Conservation (phyloP, 2,888 invertebrate genomes). For the Notodonta dromedarius region DNA sequence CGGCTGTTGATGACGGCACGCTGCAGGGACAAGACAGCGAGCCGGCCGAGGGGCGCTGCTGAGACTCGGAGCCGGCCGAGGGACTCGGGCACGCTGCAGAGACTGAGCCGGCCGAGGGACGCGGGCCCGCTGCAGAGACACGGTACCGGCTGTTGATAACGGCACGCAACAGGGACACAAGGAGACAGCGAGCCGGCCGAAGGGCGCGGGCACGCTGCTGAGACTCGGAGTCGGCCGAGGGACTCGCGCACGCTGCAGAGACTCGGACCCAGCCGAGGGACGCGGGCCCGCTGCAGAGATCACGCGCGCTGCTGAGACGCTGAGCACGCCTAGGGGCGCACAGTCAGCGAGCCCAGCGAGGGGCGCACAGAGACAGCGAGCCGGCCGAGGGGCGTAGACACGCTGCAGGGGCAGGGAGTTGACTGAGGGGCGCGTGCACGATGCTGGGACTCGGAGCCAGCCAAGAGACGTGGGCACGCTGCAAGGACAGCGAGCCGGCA, state of each 20-base stretch:
- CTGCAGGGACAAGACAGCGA: not conserved
- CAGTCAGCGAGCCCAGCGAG: not conserved
- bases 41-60: not conserved
- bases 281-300: not conserved
- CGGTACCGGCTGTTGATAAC: not conserved
- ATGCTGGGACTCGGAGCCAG: not conserved
- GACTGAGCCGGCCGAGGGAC: not conserved
- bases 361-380: not conserved
- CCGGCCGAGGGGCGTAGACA: not conserved
- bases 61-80: not conserved
- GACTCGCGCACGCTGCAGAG: constrained; percentile 3
- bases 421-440: not conserved
- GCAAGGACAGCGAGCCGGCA: not conserved
- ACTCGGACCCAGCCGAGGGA: not conserved
- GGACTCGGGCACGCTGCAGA: not conserved
- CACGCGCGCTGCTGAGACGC: not conserved
- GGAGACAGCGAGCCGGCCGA: not conserved
- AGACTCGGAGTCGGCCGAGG: constrained; percentile 8
- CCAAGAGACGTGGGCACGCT: not conserved
- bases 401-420: not conserved
- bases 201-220: constrained; percentile 10
- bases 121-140: not conserved
- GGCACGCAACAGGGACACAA: not conserved
- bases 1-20: not conserved
- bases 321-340: too few species aligned